phyloP scores from a whole-genome alignment of 2,113 vertebrate genomes.

The Trichechus manatus region DNA sequence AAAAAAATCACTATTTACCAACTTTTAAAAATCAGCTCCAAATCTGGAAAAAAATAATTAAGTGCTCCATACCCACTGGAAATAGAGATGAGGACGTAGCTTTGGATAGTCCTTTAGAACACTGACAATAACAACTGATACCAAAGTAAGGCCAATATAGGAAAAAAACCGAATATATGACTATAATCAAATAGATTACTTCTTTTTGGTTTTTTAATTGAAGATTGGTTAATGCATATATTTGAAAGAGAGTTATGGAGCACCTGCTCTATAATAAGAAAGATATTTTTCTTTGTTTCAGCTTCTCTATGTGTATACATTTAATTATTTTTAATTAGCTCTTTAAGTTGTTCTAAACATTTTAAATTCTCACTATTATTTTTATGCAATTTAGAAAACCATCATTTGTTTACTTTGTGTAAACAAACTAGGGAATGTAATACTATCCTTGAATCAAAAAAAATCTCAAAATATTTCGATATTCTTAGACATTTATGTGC shows the following conservation, averaged over 20 bases:
- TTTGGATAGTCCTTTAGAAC: not conserved
- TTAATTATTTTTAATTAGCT: not conserved
- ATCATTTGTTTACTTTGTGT: not conserved
- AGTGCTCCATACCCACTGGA: not conserved
- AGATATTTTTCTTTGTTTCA: not conserved
- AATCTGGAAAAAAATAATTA: not conserved
- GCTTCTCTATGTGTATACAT: not conserved
- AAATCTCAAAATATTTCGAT: not conserved
- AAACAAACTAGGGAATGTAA: not conserved
- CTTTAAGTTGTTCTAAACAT: not conserved
- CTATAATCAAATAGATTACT: not conserved
- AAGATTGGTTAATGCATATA: not conserved
- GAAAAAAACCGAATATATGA: not conserved
- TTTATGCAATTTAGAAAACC: not conserved
- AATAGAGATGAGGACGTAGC: not conserved
- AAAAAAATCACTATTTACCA: not conserved
- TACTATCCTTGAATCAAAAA: not conserved
- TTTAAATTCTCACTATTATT: constrained; percentile 5
- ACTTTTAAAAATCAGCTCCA: not conserved
- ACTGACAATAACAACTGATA: not conserved
- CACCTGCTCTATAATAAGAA: not conserved
- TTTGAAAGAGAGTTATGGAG: not conserved
- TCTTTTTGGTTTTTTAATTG: not conserved
- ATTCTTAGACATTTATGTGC: not conserved
- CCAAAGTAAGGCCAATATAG: not conserved